Percentiles rank a stretch among this genome's conserved stretches.
Evolutionary conservation across 2,888 invertebrate genomes (phyloP).

Genomic region (Sepioteuthis lessoniana): DNA sequence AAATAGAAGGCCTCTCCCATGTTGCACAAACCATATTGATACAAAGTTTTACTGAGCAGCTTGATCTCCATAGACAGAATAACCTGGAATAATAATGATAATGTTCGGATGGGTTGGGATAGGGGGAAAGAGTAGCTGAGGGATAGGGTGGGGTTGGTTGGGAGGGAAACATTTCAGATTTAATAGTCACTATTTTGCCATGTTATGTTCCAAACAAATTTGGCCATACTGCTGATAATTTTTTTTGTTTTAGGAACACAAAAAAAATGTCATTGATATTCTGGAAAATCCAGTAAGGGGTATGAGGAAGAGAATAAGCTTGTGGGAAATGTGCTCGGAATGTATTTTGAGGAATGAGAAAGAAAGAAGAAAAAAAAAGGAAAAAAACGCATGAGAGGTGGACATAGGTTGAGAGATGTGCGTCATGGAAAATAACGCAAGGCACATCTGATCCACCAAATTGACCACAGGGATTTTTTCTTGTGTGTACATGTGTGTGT

Average conservation of each 20-base stretch:
- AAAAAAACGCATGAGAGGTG: neutral
- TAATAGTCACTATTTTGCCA: neutral
- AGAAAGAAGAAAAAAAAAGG: neutral
- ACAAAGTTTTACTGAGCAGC: neutral
- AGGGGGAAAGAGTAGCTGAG: neutral
- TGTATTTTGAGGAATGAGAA: conserved; percentile 33
- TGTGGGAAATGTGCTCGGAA: neutral
- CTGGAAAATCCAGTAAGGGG: neutral
- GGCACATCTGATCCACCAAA: neutral
- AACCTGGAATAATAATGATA: neutral
- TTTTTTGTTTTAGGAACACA: neutral
- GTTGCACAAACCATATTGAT: neutral
- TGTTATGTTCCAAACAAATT: neutral
- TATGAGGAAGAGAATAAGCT: neutral
- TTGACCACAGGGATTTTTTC: neutral
- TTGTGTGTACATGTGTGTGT: neutral
- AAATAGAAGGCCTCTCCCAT: neutral
- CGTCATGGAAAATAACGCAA: neutral
- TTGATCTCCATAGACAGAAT: neutral
- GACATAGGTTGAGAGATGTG: neutral
- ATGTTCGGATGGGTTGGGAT: neutral
- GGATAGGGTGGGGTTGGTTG: neutral
- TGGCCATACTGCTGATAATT: neutral
- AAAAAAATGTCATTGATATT: neutral
- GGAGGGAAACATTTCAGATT: neutral